These are phyloP conservation scores for Drosophila kokeensis DNA, from an alignment of 2,888 invertebrate genomes.

Conservation along the genomic window DNA sequence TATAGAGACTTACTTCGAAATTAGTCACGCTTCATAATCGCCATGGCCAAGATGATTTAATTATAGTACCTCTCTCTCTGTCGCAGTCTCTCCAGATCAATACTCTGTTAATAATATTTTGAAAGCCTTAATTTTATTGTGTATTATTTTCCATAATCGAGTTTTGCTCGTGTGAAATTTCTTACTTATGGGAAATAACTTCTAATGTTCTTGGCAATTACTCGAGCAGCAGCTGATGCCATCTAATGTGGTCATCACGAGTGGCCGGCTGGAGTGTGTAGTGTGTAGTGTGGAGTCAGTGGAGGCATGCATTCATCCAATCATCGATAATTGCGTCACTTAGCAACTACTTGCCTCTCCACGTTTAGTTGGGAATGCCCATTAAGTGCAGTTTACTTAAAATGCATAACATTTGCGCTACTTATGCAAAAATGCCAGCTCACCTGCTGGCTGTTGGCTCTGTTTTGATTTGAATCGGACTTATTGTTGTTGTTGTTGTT, in stretches of 20 bases:
- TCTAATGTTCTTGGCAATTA: not conserved
- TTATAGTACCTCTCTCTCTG: not conserved
- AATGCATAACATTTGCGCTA: constrained; percentile 74
- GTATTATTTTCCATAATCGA: not conserved
- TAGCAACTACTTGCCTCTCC: constrained; percentile 44
- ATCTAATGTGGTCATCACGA: constrained; percentile 26
- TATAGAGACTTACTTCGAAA: not conserved
- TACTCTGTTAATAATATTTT: no score
- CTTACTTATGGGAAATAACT: not conserved
- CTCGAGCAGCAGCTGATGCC: not conserved
- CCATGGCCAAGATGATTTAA: not conserved
- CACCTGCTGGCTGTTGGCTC: not conserved
- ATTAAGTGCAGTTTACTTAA: constrained; percentile 50
- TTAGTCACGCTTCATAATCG: not conserved
- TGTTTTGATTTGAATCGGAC: not conserved
- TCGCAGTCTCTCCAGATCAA: not conserved
- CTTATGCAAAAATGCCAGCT: constrained; percentile 61
- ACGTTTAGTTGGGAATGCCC: constrained; percentile 34
- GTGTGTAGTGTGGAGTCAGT: constrained; percentile 29
- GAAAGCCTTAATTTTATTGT: no score
- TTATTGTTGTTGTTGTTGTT: constrained; percentile 14
- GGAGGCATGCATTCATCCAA: constrained; percentile 43
- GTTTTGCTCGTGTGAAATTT: not conserved
- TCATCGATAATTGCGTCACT: constrained; percentile 67
- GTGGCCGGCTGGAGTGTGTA: constrained; percentile 8